Base-by-base conservation (phyloP, 1,140 invertebrate genomes). In the Drosophila varians region DNA sequence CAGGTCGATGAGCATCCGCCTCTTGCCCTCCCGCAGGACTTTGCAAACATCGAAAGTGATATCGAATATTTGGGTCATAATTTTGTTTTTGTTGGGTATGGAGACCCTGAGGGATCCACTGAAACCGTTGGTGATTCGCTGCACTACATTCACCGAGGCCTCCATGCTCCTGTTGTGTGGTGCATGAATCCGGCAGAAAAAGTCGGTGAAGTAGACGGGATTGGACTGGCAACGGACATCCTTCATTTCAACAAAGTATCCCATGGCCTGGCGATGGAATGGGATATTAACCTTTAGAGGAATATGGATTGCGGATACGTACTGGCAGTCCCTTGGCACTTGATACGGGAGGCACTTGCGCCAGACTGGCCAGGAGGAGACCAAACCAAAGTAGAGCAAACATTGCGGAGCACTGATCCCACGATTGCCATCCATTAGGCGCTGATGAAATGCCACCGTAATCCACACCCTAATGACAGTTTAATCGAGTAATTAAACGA, bases 21-120 rank as follows among this genome's bases (percentile, higher is more conserved):
- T n/a, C 4, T 77, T 87, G 0, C 64, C 31, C 25, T 87, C 80
- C 0, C 62, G 38, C 0, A 86, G n/a, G 0, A 57, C 40, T 19
- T 80, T 87, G 43, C 82, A 86, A 18, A 80, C 14, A 34, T 86
- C 77, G 19, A 87, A 87, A 12, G 58, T 68, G 4, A 77, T 43
- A 1, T 80, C 69, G 1, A 80, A 62, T 38, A 87, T 66, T 43
- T 80, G 68, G 2, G 61, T 61, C 16, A 68, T 45, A 9, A 57
- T 55, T 14, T 68, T 86, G 23, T 66, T 84, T 3, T 51, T n/a
- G 26, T 77, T 79, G 2, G 80, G 80, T 46, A 86, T 66, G 3
- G 72, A 70, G 0, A 86, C 64, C 25, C 53, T 47, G 0, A 87
- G 34, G 1, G 23, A 36, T 19, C 47, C 73, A 7, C 11, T 48